Base-by-base conservation (phyloP, 1,140 invertebrate species). In the Calephelis virginiensis region DNA sequence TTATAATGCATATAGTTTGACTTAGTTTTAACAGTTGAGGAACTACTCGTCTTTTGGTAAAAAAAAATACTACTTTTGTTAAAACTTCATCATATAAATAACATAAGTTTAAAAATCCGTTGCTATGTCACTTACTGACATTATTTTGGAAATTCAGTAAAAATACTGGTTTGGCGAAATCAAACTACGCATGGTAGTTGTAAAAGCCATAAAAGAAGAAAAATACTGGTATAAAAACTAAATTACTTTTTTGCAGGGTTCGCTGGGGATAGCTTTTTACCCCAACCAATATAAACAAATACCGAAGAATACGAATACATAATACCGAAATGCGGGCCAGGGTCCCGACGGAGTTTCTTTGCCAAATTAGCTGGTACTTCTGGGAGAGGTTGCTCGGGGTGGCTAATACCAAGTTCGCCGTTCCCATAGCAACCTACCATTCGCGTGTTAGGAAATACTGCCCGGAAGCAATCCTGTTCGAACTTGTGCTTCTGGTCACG, bases 241-340 rank as follows among this genome's bases (percentile, higher is more conserved):
- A 43, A 8, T 64, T 40, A 64, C 37, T 73, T 62, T 6, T 49
- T 53, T 7, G 48, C 9, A 6, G 63, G 63, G 5, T 12, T n/a
- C 40, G 50, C 14, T 0, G 63, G 14, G 1, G 63, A 48, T 37
- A 64, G 53, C 9, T 76, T 78, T 72, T 83, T 86, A 8, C 88
- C 88, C 88, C 88, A 90, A 0, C 88, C 88, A 28, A 89, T 83
- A 56, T 86, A 90, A 47, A 89, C 74, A 66, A 88, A 89, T 11
- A 89, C 78, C 8, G 85, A 85, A 1, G 88, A 86, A 64, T 90
- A 90, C 6, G 86, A 89, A 63, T 88, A 87, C 71, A 89, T 79
- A 45, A 89, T 69, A 13, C 77, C 80, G 67, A 74, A 79, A n/a
- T 81, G 78, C 6, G 78, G 78, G 8, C 72, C 74, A 1, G 77